Evolutionary conservation across 1,140 invertebrate species (phyloP), one percentile per base, ranked within the genome.

Genomic region (Parapsyche elsis): DNA sequence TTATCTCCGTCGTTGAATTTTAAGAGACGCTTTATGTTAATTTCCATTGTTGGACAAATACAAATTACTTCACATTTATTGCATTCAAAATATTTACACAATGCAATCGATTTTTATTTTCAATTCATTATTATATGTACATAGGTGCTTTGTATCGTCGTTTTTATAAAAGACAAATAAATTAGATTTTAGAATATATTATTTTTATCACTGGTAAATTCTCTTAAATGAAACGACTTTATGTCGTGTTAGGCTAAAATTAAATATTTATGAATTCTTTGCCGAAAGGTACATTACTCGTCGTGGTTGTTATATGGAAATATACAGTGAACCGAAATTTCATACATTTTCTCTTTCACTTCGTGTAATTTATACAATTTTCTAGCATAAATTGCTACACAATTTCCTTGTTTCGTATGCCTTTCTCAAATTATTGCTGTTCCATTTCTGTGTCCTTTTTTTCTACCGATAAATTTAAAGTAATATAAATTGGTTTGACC

Each of bases 221-320:
- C 7, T 1, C 7, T 38, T 38, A 4, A 61, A 61, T 19, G 57
- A 19, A 61, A 61, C 9, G 21, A 61, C 1, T n/a, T 38, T 21
- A 16, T n/a, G 16, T n/a, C 57, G 16, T 19, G 14, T 19, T 21
- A n/a, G 57, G 7, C 49, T 53, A 19, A 21, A 19, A 21, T 61
- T 61, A 61, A 9, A 61, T 61, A 61, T 61, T 61, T 61, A 61
- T 61, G 16, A 61, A 61, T 19, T 38, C 30, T 38, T 38, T 16
- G 14, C 16, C 16, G 16, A 61, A 61, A 61, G 57, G 57, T 19
- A 21, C 10, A 61, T 19, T 19, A 61, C 9, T 61, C 21, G 12
- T 53, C 16, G 12, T 4, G 16, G 49, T 19, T n/a, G 21, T 61
- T 61, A 19, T 21, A n/a, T 61, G 16, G 21, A 61, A 61, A 61